Base-by-base conservation (phyloP, 1,140 invertebrate genomes). In the Leptonema lineaticorne region DNA sequence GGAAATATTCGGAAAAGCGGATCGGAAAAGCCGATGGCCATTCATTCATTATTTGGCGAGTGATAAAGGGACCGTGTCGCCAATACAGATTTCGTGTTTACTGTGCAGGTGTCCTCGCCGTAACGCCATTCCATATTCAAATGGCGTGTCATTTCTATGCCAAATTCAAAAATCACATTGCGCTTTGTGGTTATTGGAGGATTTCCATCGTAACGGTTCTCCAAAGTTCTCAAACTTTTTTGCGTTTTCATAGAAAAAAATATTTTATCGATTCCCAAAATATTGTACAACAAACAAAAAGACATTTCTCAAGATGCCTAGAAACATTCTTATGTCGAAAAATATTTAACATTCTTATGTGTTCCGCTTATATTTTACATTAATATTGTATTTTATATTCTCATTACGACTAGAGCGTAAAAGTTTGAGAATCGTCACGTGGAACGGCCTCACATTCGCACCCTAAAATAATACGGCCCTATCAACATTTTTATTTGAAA, bases 91-190 rank as follows among this genome's bases (percentile, higher is more conserved):
- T 72, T 63, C 28, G 66, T 72, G 68, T 69, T 72, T 72, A 67
- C 70, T 68, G 70, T 53, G 50, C 50, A 53, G 50, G 50, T 53
- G 50, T 63, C 70, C 60, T 14, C 63, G 28, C 26, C 48, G 58
- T 72, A 65, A 62, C 64, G 67, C 67, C 63, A 72, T 72, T 72
- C 70, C 48, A 72, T 72, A 72, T 72, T 72, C 70, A 69, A 72
- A 72, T 72, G 70, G 70, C 64, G 70, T 72, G 70, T 72, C 70
- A 69, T 72, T 72, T 72, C 70, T 72, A 72, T 72, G 46, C 70
- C 63, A 67, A 72, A 72, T 68, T 72, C 70, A 69, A 72, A 72
- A 72, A 72, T 72, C 68, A 66, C 70, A 72, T 72, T 63, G 48
- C 67, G 68, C 69, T 69, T 57, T 67, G 64, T 66, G 63, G 67